A percentile compares a stretch with the other conserved stretches of the same genome.
Conservation (phyloP, 2,888 invertebrate genomes). For the Idaea aversata region DNA sequence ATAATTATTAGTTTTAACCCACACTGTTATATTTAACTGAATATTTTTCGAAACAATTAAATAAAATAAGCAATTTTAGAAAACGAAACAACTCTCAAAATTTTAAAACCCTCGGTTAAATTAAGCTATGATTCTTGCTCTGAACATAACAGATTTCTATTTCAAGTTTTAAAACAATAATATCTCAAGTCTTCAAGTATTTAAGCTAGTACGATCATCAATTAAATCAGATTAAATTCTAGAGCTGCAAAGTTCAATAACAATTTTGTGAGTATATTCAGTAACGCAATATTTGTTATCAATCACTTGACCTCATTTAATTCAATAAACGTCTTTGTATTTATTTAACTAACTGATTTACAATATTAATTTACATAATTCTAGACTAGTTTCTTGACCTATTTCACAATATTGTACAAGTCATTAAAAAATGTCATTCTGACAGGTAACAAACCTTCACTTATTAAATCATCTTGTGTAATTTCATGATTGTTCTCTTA, state of each 20-base stretch:
- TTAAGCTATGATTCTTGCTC: no score
- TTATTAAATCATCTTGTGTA: not conserved
- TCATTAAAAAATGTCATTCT: not conserved
- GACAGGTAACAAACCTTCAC: not conserved
- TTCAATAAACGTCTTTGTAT: constrained; percentile 15
- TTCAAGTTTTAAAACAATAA: no score
- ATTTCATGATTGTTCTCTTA: not conserved
- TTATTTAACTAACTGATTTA: constrained; percentile 12
- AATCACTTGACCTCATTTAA: constrained; percentile 32
- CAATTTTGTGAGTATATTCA: not conserved
- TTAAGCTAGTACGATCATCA: not conserved
- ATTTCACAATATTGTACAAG: constrained; percentile 26
- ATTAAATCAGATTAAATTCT: not conserved
- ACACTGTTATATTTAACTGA: no score
- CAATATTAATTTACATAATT: constrained; percentile 9
- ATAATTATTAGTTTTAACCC: not conserved
- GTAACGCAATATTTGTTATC: constrained; percentile 29
- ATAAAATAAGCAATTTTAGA: no score
- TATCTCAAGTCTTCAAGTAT: no score
- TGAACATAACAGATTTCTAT: no score
- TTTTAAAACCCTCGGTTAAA: no score
- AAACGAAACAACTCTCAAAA: no score
- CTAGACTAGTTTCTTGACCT: constrained; percentile 20
- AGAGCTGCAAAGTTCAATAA: not conserved
- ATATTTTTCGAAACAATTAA: no score